Evolutionary conservation across 2,888 invertebrate species (phyloP).

Genomic region (Oscheius sp.): DNA sequence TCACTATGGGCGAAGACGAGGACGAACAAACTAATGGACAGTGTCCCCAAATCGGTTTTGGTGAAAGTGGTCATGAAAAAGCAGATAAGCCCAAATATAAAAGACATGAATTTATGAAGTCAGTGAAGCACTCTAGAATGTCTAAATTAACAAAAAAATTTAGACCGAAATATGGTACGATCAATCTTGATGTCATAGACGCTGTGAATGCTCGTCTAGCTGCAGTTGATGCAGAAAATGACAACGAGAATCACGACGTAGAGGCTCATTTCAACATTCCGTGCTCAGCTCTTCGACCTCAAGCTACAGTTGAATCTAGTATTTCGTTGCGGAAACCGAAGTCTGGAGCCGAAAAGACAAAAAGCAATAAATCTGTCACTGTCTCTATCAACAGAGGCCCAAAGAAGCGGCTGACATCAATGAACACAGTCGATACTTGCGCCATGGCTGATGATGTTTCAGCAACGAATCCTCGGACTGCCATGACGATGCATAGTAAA

Average conservation of each 20-base stretch:
- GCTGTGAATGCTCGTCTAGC: slow-evolving; percentile 69
- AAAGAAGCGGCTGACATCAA: slow-evolving; percentile 53
- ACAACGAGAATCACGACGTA: slow-evolving; percentile 44
- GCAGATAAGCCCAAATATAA: slow-evolving; percentile 70
- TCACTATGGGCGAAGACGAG: slow-evolving; percentile 69
- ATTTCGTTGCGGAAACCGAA: slow-evolving; percentile 41
- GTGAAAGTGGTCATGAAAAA: slow-evolving; percentile 49
- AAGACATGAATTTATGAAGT: slow-evolving; percentile 70
- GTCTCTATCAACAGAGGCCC: slow-evolving; percentile 62
- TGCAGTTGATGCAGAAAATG: slow-evolving; percentile 55
- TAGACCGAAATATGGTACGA: slow-evolving; percentile 69
- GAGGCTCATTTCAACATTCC: slow-evolving; percentile 60
- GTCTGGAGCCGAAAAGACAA: slow-evolving; percentile 45
- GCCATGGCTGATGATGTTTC: slow-evolving; percentile 56
- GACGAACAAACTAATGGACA: slow-evolving; percentile 69
- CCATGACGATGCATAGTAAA: slow-evolving; percentile 52
- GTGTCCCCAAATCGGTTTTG: slow-evolving; percentile 36
- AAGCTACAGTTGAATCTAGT: slow-evolving; percentile 47
- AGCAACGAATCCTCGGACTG: slow-evolving; percentile 49
- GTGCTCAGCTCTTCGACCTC: slow-evolving; percentile 45
- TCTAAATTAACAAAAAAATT: slow-evolving; percentile 1
- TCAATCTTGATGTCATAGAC: slow-evolving; percentile 69
- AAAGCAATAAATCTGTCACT: slow-evolving; percentile 62
- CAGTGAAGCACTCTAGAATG: slow-evolving; percentile 7
- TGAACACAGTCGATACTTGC: slow-evolving; percentile 46